Evolutionary conservation across 2,888 invertebrate species (phyloP).

Genomic region (Morpho helenor): DNA sequence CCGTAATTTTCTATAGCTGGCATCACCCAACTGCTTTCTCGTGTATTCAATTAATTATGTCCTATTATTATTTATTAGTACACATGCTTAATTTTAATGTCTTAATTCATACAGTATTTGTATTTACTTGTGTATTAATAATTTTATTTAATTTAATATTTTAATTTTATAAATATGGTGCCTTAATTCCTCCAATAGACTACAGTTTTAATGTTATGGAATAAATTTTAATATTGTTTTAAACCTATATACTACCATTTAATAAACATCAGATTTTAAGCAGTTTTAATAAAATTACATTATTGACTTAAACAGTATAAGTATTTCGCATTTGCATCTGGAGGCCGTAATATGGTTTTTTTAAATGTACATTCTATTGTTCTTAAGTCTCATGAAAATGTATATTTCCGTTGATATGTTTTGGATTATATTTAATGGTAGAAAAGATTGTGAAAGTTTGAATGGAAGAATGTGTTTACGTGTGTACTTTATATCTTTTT

Average conservation of each 20-base stretch:
- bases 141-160: constrained; percentile 46
- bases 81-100: constrained; percentile 38
- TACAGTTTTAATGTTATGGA: constrained; percentile 8
- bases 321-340: constrained; percentile 39
- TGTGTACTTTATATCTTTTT: constrained; percentile 74
- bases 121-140: constrained; percentile 55
- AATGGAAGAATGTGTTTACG: constrained; percentile 55
- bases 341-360: constrained; percentile 11
- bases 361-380: constrained; percentile 29
- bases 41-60: constrained; percentile 28
- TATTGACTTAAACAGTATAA: constrained; percentile 25
- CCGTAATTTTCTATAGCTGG: constrained; percentile 31
- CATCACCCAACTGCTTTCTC: constrained; percentile 46
- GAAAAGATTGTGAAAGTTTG: constrained; percentile 37
- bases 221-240: too few relatives aligned
- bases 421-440: constrained; percentile 42
- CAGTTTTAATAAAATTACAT: constrained; percentile 25
- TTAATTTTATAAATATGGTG: constrained; percentile 67
- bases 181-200: constrained; percentile 52
- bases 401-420: constrained; percentile 51
- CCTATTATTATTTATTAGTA: constrained; percentile 34
- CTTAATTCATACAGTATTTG: constrained; percentile 58
- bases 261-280: background rate
- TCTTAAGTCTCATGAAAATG: constrained; percentile 44
- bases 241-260: too few relatives aligned